These are phyloP conservation scores for Rousettus madagascariensis DNA, from an alignment of 2,797 vertebrate genomes.

Conservation along the genomic window DNA sequence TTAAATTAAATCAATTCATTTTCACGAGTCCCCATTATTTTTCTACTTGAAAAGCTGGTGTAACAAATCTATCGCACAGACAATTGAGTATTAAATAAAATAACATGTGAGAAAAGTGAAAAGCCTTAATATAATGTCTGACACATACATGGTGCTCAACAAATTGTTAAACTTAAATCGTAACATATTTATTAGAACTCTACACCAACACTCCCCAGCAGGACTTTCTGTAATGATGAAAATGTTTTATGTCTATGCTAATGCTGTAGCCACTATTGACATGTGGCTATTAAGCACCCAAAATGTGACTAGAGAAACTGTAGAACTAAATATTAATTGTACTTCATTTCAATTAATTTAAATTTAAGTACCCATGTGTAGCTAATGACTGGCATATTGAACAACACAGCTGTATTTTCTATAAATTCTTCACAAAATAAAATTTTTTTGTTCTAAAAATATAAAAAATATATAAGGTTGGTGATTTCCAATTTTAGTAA, in stretches of 20 bases:
- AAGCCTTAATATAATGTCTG: background rate
- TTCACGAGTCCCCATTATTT: background rate
- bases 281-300: background rate
- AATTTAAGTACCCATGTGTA: background rate
- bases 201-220: background rate
- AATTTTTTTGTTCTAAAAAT: background rate
- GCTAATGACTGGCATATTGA: background rate
- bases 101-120: background rate
- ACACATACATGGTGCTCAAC: background rate
- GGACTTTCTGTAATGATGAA: background rate
- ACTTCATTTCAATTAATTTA: conserved; percentile 31
- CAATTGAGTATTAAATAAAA: background rate
- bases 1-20: background rate
- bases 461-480: background rate
- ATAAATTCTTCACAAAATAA: background rate
- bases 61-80: background rate
- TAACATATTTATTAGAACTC: background rate
- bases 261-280: background rate
- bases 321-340: background rate
- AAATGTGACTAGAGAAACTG: background rate
- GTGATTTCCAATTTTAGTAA: background rate
- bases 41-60: background rate
- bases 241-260: background rate
- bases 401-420: background rate
- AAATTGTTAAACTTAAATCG: background rate